phyloP scores from a whole-genome alignment of 1,140 invertebrate species.

The Papilio polytes region DNA sequence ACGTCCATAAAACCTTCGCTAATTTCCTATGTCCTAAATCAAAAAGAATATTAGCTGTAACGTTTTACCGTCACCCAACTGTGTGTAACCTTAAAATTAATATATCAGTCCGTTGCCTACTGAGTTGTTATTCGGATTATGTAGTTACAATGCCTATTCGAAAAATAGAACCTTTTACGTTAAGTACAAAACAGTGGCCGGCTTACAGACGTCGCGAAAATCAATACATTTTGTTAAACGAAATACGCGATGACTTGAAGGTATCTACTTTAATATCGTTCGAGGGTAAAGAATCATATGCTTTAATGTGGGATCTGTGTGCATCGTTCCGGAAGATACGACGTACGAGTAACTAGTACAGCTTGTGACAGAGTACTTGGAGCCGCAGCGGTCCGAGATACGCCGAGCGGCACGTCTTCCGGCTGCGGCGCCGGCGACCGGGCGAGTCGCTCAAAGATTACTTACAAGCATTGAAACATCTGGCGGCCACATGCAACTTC shows the following conservation, averaged over 20 bases:
- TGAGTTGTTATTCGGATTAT: neutral
- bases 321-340: slow-evolving; percentile 53
- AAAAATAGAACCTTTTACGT: slow-evolving; percentile 44
- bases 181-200: slow-evolving; percentile 41
- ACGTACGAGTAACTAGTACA: slow-evolving; percentile 50
- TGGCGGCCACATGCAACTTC: slow-evolving; percentile 55
- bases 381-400: slow-evolving; percentile 44
- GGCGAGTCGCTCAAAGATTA: slow-evolving; percentile 54
- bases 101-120: neutral
- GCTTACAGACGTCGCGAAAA: slow-evolving; percentile 40
- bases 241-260: slow-evolving; percentile 25
- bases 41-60: no score
- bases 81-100: no score
- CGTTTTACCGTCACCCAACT: no score
- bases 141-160: slow-evolving; percentile 43
- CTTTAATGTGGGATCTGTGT: slow-evolving; percentile 56
- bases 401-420: slow-evolving; percentile 52
- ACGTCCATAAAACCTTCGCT: neutral
- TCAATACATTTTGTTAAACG: slow-evolving; percentile 35
- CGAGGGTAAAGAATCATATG: neutral
- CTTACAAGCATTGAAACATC: slow-evolving; percentile 57
- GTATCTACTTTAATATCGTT: slow-evolving; percentile 20
- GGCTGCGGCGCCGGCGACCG: slow-evolving; percentile 50
- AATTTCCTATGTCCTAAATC: neutral
- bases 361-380: slow-evolving; percentile 54